A percentile compares a stretch with the other conserved stretches of the same genome.
phyloP scores from a whole-genome alignment of 1,140 invertebrate genomes.

The Bradysia coprophila region DNA sequence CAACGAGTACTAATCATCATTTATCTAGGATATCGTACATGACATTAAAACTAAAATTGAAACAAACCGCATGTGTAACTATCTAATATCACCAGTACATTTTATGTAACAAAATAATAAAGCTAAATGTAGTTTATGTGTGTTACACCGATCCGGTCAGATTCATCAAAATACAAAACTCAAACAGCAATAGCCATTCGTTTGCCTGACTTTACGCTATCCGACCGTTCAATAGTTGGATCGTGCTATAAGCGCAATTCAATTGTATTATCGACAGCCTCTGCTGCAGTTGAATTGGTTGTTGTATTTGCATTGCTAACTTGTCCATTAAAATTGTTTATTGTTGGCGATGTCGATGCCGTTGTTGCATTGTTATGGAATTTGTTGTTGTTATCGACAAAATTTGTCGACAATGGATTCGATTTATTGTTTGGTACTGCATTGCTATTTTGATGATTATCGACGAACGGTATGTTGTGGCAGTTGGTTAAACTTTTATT shows the following conservation, averaged over 20 bases:
- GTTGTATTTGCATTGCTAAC: too few species aligned
- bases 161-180: too few species aligned
- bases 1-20: too few species aligned
- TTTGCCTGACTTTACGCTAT: not conserved
- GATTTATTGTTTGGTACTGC: constrained; percentile 1
- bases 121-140: too few species aligned
- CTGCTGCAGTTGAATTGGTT: constrained; percentile 23
- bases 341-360: constrained; percentile 4
- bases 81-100: too few species aligned
- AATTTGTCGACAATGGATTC: constrained; percentile 3
- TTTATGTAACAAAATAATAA: too few species aligned
- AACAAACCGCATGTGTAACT: too few species aligned
- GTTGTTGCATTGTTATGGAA: not conserved
- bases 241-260: constrained; percentile 1
- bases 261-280: constrained; percentile 13
- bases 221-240: not conserved
- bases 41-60: too few species aligned
- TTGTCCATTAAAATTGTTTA: not conserved
- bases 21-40: too few species aligned
- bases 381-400: constrained; percentile 5
- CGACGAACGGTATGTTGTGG: constrained; percentile 19
- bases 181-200: not conserved
- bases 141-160: too few species aligned
- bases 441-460: constrained; percentile 9
- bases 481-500: constrained; percentile 10